A percentile compares a stretch with the other conserved stretches of the same genome.
phyloP scores from a whole-genome alignment of 2,113 vertebrate species.

The Chionomys nivalis region DNA sequence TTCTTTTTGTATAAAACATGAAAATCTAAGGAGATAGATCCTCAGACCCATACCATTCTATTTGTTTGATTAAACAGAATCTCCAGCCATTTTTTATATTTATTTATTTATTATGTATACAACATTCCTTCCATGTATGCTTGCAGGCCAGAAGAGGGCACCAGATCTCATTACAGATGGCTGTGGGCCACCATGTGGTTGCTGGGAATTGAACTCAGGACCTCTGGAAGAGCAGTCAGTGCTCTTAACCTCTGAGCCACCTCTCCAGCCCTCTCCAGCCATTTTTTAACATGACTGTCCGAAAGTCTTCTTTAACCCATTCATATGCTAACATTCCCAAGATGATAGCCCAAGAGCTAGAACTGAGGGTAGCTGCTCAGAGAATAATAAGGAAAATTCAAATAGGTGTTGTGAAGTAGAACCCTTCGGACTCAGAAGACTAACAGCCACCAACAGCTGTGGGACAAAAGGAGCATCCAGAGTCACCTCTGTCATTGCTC shows the following conservation, averaged over 20 bases:
- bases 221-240: too few species aligned
- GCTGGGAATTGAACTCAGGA: too few species aligned
- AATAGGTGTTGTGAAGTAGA: too few species aligned
- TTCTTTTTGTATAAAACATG: background rate
- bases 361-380: background rate
- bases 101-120: too few species aligned
- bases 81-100: constrained; percentile 23
- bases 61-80: constrained; percentile 6
- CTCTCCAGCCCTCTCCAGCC: too few species aligned
- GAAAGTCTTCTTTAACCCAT: background rate
- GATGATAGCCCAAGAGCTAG: background rate
- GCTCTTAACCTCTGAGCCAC: too few species aligned
- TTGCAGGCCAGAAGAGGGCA: too few species aligned
- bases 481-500: background rate
- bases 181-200: too few species aligned
- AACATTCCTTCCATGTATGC: too few species aligned
- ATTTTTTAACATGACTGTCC: background rate
- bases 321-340: background rate
- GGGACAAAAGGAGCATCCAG: background rate
- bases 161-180: too few species aligned
- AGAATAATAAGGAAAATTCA: too few species aligned
- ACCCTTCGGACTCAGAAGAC: background rate
- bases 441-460: background rate
- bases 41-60: background rate
- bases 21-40: background rate